Evolutionary conservation across 2,113 vertebrate species (phyloP).

Genomic region (Entomyzon cyanotis): DNA sequence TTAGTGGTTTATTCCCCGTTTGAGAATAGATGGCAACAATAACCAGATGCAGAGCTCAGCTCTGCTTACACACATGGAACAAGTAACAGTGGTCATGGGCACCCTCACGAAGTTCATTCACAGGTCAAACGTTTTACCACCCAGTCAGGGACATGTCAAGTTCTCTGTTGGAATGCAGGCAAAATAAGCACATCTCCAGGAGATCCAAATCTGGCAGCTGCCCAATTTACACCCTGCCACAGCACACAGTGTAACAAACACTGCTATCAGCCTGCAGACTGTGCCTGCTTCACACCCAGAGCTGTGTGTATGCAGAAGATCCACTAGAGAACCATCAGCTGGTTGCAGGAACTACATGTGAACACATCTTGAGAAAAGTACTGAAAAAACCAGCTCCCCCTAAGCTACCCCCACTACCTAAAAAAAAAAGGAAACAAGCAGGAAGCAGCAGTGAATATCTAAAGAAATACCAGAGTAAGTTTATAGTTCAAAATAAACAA

Average conservation of each 20-base stretch:
- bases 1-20: not conserved
- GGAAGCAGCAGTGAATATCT: not conserved
- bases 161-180: not conserved
- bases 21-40: not conserved
- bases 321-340: not conserved
- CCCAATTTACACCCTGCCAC: not conserved
- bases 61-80: not conserved
- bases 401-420: not conserved
- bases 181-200: not conserved
- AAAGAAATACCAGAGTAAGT: not conserved
- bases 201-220: not conserved
- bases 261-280: not conserved
- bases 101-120: not conserved
- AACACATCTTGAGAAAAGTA: not conserved
- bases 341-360: not conserved
- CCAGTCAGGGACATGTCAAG: not conserved
- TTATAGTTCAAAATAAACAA: not conserved
- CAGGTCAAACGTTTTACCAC: not conserved
- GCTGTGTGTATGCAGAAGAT: not conserved
- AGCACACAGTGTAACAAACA: not conserved
- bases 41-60: not conserved
- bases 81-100: not conserved
- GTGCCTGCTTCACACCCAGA: not conserved
- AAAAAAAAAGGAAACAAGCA: not conserved
- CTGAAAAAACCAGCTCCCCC: not conserved